Conservation (phyloP, 2,113 vertebrate genomes). For the Aegotheles bennettii region DNA sequence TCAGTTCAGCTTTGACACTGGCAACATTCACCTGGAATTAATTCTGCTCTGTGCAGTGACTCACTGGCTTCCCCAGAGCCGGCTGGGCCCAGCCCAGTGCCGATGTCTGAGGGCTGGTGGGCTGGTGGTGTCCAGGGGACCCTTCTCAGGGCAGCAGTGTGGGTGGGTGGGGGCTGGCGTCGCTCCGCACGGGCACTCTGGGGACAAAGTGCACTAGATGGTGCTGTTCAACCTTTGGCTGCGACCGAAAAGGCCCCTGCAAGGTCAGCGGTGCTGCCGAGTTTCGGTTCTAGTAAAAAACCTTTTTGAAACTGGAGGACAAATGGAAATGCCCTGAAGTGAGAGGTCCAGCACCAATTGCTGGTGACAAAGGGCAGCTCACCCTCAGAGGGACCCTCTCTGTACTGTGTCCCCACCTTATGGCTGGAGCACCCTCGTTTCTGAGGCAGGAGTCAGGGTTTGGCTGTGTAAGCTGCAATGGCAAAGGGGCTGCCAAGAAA, state of each 20-base stretch:
- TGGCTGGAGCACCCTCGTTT: not conserved
- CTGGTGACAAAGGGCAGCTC: not conserved
- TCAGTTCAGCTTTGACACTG: not conserved
- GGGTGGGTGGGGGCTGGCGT: accelerated
- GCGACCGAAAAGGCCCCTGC: not conserved
- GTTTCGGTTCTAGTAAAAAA: not conserved
- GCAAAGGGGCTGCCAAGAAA: not conserved
- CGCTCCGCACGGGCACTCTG: not conserved
- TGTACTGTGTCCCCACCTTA: accelerated
- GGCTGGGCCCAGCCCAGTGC: accelerated
- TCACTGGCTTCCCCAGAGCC: not conserved
- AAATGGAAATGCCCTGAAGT: not conserved
- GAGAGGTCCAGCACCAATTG: accelerated
- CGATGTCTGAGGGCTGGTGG: not conserved
- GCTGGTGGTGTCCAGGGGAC: accelerated
- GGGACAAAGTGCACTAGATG: slow-evolving; percentile 22
- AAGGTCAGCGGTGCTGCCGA: not conserved
- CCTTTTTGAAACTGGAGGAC: not conserved
- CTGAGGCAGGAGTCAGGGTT: not conserved
- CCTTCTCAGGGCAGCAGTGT: not conserved
- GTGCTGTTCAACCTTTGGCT: slow-evolving; percentile 59
- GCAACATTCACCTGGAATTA: not conserved
- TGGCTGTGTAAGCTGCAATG: not conserved
- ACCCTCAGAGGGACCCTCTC: not conserved
- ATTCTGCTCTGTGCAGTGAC: not conserved